Conservation (phyloP, 2,113 vertebrate species). For the Eurypyga helias region DNA sequence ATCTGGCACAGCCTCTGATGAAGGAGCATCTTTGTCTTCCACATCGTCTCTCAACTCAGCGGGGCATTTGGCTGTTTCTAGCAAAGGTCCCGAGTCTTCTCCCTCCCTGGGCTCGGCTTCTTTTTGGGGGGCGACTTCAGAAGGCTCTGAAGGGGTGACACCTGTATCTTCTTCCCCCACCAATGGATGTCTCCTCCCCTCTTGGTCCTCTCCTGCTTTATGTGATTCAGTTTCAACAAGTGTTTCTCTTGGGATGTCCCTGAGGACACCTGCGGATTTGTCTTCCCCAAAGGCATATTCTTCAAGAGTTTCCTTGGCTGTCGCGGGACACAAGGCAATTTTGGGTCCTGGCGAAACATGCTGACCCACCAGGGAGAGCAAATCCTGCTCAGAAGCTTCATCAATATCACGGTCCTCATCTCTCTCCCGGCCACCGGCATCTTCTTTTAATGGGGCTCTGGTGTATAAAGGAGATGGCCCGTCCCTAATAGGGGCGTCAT, state of each 20-base stretch:
- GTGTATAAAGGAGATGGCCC: neutral
- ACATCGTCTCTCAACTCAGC: neutral
- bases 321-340: neutral
- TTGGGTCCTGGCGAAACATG: neutral
- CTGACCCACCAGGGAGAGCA: neutral
- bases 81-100: neutral
- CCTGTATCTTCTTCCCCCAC: neutral
- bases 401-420: conserved; percentile 68
- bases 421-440: neutral
- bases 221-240: neutral
- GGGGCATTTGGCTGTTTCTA: neutral
- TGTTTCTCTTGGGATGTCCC: neutral
- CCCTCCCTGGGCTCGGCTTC: conserved; percentile 41
- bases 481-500: neutral
- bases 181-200: neutral
- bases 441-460: neutral
- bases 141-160: neutral
- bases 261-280: neutral
- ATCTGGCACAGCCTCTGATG: neutral
- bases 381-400: conserved; percentile 35
- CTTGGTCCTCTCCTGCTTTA: neutral
- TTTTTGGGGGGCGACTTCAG: conserved; percentile 27
- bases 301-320: neutral
- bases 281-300: neutral
- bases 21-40: neutral